Conservation (phyloP, 1,140 invertebrate species). For the Ruditapes philippinarum region DNA sequence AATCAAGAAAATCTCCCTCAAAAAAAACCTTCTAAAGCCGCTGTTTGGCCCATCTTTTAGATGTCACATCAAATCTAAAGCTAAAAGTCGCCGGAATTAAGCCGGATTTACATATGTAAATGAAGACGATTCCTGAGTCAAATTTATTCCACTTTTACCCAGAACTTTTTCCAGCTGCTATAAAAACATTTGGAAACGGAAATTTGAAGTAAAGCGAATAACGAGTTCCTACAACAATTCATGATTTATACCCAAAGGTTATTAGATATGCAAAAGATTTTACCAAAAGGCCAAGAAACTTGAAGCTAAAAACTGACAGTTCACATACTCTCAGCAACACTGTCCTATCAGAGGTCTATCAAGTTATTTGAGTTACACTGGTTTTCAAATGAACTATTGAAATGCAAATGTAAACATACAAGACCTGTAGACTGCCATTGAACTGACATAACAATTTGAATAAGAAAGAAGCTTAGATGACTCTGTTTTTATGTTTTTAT, state of each 20-base stretch:
- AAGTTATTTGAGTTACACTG: too few species aligned
- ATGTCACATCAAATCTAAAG: background rate
- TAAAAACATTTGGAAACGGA: background rate
- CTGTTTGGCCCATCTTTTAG: background rate
- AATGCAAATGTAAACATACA: too few species aligned
- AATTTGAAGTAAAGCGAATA: background rate
- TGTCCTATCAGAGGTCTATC: too few species aligned
- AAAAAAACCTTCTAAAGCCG: background rate
- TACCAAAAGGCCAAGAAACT: background rate
- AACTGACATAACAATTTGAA: too few species aligned
- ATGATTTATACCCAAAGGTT: background rate
- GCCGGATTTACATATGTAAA: background rate
- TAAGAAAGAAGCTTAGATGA: too few species aligned
- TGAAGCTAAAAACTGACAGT: too few species aligned
- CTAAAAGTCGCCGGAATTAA: background rate
- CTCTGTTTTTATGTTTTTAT: too few species aligned
- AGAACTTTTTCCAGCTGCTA: too few species aligned
- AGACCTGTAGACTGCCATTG: too few species aligned
- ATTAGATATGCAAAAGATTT: background rate
- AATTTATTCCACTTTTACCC: background rate
- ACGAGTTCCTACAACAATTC: background rate
- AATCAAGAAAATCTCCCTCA: background rate
- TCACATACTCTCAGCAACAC: too few species aligned
- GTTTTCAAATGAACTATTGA: too few species aligned
- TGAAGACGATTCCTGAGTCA: background rate